phyloP scores from a whole-genome alignment of 2,888 invertebrate genomes.

The Nebria brevicollis region DNA sequence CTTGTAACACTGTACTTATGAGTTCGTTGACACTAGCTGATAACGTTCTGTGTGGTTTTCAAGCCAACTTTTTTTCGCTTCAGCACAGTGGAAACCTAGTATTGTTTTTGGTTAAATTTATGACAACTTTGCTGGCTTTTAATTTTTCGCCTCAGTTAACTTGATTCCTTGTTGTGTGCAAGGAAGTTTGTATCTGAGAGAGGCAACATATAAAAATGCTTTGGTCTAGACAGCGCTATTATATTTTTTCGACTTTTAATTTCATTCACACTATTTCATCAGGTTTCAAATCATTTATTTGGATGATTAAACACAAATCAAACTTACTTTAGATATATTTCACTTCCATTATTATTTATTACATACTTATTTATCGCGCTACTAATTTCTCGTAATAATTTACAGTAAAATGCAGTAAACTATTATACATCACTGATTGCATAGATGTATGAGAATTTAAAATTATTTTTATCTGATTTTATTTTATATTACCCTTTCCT shows the following conservation, averaged over 20 bases:
- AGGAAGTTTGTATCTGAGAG: constrained; percentile 36
- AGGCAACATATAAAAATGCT: constrained; percentile 26
- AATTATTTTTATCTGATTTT: too few relatives aligned
- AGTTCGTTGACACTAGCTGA: constrained; percentile 38
- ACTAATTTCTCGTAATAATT: too few relatives aligned
- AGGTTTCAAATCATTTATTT: too few relatives aligned
- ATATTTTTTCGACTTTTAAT: not conserved
- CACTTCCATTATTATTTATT: too few relatives aligned
- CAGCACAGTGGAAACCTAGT: not conserved
- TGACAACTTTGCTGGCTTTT: constrained; percentile 36
- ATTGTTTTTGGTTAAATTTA: constrained; percentile 23
- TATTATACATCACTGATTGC: too few relatives aligned
- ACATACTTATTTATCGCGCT: too few relatives aligned
- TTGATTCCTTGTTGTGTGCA: constrained; percentile 34
- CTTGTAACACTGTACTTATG: constrained; percentile 23
- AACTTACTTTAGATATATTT: too few relatives aligned
- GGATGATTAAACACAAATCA: too few relatives aligned
- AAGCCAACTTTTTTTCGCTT: constrained; percentile 4
- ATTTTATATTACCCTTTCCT: too few relatives aligned
- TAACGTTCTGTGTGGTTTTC: constrained; percentile 13
- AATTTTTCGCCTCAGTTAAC: constrained; percentile 43
- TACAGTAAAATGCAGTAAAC: too few relatives aligned
- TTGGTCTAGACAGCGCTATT: constrained; percentile 29
- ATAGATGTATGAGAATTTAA: too few relatives aligned
- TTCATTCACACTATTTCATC: not conserved